A percentile compares a stretch with the other conserved stretches of the same genome.
Evolutionary conservation across 2,797 vertebrate genomes (phyloP).

Genomic region (Cichlasoma orientale): DNA sequence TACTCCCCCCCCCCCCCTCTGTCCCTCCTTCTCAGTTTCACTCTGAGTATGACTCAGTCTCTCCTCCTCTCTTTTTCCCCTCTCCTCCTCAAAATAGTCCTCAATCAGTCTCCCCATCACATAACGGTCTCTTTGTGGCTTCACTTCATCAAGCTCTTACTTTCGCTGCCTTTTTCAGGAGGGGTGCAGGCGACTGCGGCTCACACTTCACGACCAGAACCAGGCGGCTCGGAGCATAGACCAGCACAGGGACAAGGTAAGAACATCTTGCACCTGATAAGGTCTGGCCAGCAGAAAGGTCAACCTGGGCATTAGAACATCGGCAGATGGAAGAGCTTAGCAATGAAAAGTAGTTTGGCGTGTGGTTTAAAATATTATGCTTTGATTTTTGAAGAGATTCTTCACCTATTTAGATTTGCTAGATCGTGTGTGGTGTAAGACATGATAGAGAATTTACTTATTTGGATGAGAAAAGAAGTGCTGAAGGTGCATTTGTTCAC

Average conservation of each 20-base stretch:
- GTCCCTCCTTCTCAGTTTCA: conserved; percentile 29
- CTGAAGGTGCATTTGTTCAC: background rate
- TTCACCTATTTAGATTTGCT: background rate
- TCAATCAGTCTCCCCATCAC: conserved; percentile 56
- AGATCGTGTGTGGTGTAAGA: background rate
- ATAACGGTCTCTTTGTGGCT: conserved; percentile 75
- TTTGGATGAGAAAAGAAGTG: background rate
- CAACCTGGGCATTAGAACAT: background rate
- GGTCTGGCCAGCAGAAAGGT: background rate
- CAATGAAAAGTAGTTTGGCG: background rate
- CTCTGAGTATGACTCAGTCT: conserved; percentile 75
- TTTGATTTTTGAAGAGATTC: background rate
- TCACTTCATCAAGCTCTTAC: conserved; percentile 46
- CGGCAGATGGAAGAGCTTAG: background rate
- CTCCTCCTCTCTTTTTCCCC: conserved; percentile 68
- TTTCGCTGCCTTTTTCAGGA: conserved; percentile 75
- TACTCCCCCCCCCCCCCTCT: conserved; percentile 36
- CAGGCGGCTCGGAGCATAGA: conserved; percentile 67
- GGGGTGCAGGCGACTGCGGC: conserved; percentile 82
- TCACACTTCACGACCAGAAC: conserved; percentile 85
- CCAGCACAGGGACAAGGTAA: conserved; percentile 84
- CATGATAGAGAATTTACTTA: background rate
- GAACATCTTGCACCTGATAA: conserved; percentile 29
- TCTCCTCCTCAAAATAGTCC: conserved; percentile 62
- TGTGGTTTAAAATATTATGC: background rate